Percentiles rank a stretch among this genome's conserved stretches.
phyloP scores from a whole-genome alignment of 35 echinoderm and acorn worm genomes.

The Ophioderma brevispina region DNA sequence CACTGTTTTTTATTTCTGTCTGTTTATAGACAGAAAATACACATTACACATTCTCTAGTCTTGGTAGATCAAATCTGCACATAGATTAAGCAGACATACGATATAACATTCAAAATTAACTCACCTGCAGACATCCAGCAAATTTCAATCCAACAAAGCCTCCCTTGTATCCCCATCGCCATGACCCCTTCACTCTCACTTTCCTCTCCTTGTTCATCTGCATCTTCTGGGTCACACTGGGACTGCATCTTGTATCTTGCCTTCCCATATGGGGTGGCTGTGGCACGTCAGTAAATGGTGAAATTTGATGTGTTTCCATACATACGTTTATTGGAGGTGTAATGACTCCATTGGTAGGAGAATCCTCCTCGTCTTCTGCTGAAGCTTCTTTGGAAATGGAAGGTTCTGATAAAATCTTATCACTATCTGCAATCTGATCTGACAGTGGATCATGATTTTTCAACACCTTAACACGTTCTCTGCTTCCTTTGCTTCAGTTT shows the following conservation, averaged over 20 bases:
- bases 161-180: background rate
- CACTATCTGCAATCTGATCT: no score
- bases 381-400: no score
- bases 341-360: background rate
- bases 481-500: no score
- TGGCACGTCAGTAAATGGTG: constrained; percentile 61
- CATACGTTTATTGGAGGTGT: constrained; percentile 3
- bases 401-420: no score
- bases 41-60: background rate
- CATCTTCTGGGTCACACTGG: constrained; percentile 22
- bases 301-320: constrained; percentile 40
- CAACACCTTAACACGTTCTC: no score
- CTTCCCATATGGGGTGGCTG: constrained; percentile 52
- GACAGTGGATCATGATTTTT: no score
- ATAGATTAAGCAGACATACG: background rate
- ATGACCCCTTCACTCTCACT: no score
- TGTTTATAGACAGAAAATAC: no score
- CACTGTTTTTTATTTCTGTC: no score
- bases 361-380: no score
- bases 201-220: background rate
- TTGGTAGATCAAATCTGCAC: background rate
- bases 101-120: background rate
- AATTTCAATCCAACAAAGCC: background rate
- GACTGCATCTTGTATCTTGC: constrained; percentile 62
- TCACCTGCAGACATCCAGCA: background rate